Evolutionary conservation across 2,113 vertebrate species (phyloP), one percentile per base, ranked within the genome.

Genomic region (Poeciliopsis occidentalis): DNA sequence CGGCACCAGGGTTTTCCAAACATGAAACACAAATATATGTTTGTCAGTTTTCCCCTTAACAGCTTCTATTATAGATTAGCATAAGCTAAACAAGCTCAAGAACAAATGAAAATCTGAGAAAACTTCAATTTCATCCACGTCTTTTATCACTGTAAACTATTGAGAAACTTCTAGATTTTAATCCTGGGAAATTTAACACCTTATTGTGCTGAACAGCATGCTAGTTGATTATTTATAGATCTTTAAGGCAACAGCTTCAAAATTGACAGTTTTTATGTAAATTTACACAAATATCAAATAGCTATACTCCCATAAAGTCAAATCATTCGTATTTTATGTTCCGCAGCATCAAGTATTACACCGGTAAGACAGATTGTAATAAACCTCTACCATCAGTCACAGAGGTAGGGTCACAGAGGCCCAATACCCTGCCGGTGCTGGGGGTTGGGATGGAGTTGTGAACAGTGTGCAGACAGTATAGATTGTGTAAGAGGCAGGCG

Each of bases 391-490:
- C 81, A 44, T 90, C 81, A 83, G 87, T 86, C 88, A 84, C 73
- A 84, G 75, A 83, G 75, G 86, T 76, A 27, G 65, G 81, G 87
- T 86, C 88, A 84, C 73, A 84, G 75, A 83, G 75, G 86, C 84
- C 67, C 65, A 22, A 67, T 72, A 80, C 85, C 79, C 85, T 92
- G 91, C 88, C 82, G 86, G 91, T 93, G 92, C 89, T 86, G 88
- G 80, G 79, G 62, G 72, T 37, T 4, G 1, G 73, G 77, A 79
- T 72, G 80, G 27, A 87, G 82, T 66, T 67, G 86, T 89, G 91
- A 91, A 94, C 91, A 94, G 93, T 93, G 92, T 92, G 92, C 92
- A 94, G 91, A 92, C 84, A 81, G 79, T 60, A 30, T 76, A 81
- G 76, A 86, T 64, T 72, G 67, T 86, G 79, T 89, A 32, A 88